Evolutionary conservation across 2,797 vertebrate genomes (phyloP), one percentile per base, ranked within the genome.

Genomic region (Hozukius guyotensis): DNA sequence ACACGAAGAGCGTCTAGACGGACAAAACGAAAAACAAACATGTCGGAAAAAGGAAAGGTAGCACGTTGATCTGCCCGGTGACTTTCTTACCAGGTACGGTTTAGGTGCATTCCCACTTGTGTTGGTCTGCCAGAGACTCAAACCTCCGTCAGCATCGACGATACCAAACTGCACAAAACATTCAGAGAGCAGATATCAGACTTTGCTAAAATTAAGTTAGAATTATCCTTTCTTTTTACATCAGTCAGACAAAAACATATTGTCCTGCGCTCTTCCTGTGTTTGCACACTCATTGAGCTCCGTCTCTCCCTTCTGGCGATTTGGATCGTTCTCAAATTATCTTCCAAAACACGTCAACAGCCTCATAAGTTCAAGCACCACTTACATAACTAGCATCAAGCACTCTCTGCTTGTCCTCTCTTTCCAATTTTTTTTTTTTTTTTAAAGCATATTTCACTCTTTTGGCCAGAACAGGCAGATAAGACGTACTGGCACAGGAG

Each of bases 101-200:
- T 99, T 99, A 69, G 97, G 97, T 73, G 97, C 93, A 64, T 92
- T 97, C 81, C 97, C 98, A 80, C 96, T 97, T 64, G 97, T 98
- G 79, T 97, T 98, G 93, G 98, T 99, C 87, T 99, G 98, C 96
- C 98, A 99, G 38, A 99, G 96, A 94, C 97, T 99, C 93, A 99
- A 95, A 84, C 95, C 97, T 87, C 99, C 99, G 83, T 99, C 99
- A 73, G 97, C 97, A 92, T 99, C 98, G 77, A 98, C 96, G 72
- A 99, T 97, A 84, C 98, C 99, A 87, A 99, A 99, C 98, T 99
- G 83, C 56, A 81, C 70, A 84, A 88, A 76, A 86, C 27, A 84
- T 55, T 49, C 61, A 91, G 20, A 49, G 36, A 66, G 64, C 36
- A 69, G n/a, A 69, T 12, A 31, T 72, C 7, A 87, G 56, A 70